These are phyloP conservation scores for Adrianichthys oophorus DNA, from an alignment of 2,797 vertebrate species.

Conservation along the genomic window DNA sequence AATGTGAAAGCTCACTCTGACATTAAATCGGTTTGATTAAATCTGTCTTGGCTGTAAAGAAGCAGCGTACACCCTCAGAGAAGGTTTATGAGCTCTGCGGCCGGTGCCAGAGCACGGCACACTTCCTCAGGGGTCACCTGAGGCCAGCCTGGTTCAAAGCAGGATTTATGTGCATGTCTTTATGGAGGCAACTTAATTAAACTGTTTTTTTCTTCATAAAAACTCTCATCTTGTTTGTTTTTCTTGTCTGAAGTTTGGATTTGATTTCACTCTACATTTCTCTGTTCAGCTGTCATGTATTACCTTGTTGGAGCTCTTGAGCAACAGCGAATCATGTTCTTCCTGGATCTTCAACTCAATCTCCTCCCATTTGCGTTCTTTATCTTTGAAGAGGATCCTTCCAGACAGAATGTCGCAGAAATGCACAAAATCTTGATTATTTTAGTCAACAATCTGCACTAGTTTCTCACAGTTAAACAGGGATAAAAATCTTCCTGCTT, in stretches of 20 bases:
- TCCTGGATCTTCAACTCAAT: constrained; percentile 90
- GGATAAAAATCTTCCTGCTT: not conserved
- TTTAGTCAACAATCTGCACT: not conserved
- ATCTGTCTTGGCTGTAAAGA: constrained; percentile 23
- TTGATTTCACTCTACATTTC: too few relatives aligned
- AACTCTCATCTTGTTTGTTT: too few relatives aligned
- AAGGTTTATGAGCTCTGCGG: constrained; percentile 43
- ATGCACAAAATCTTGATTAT: constrained; percentile 17
- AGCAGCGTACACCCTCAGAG: not conserved
- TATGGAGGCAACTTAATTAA: too few relatives aligned
- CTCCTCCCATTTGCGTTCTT: constrained; percentile 94
- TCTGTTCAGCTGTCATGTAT: constrained; percentile 8
- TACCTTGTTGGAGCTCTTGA: constrained; percentile 96
- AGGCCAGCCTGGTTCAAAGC: constrained; percentile 38
- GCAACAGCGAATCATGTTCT: constrained; percentile 90
- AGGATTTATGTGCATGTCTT: constrained; percentile 40
- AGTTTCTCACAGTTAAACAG: too few relatives aligned
- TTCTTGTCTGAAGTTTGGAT: too few relatives aligned
- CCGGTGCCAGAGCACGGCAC: constrained; percentile 14
- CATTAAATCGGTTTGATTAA: constrained; percentile 37
- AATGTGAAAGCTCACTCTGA: constrained; percentile 17
- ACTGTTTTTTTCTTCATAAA: too few relatives aligned
- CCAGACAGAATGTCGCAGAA: constrained; percentile 37
- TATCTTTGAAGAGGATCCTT: constrained; percentile 97
- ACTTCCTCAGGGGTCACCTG: constrained; percentile 30